Conservation (phyloP, 2,797 vertebrate genomes). For the Sebastes trivittatus region DNA sequence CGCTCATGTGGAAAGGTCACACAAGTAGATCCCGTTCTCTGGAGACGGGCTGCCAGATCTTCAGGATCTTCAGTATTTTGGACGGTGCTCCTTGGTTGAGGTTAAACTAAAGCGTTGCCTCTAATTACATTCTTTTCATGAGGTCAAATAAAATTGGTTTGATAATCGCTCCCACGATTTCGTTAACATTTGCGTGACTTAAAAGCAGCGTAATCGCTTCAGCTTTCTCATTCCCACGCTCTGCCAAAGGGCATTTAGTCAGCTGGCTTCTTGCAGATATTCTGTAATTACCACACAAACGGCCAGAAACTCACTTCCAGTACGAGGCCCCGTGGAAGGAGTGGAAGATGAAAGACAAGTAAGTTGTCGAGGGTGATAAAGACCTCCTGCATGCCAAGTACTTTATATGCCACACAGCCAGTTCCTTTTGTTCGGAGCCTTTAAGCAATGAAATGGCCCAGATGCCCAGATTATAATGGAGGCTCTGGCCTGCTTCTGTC, state of each 20-base stretch:
- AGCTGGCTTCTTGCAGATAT: slow-evolving; percentile 67
- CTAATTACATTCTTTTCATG: slow-evolving; percentile 34
- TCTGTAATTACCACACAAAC: slow-evolving; percentile 71
- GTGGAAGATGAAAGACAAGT: slow-evolving; percentile 40
- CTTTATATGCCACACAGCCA: slow-evolving; percentile 43
- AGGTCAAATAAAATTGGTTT: slow-evolving; percentile 48
- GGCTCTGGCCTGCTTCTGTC: slow-evolving; percentile 72
- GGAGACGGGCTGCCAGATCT: background rate
- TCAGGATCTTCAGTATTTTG: slow-evolving; percentile 3
- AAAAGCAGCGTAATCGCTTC: slow-evolving; percentile 60
- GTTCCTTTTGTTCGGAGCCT: slow-evolving; percentile 62
- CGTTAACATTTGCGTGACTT: slow-evolving; percentile 68
- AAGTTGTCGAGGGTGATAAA: slow-evolving; percentile 11
- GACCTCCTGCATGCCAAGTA: slow-evolving; percentile 61
- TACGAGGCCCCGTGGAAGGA: slow-evolving; percentile 13
- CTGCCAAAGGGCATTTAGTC: slow-evolving; percentile 59
- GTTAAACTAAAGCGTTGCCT: slow-evolving; percentile 17
- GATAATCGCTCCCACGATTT: slow-evolving; percentile 54
- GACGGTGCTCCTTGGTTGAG: slow-evolving; percentile 13
- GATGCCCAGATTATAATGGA: slow-evolving; percentile 74
- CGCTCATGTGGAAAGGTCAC: slow-evolving; percentile 37
- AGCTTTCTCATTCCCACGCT: slow-evolving; percentile 47
- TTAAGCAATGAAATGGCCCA: slow-evolving; percentile 69
- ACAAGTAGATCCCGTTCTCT: slow-evolving; percentile 13
- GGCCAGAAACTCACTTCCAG: slow-evolving; percentile 59